These are phyloP conservation scores for Dasypolia templi DNA, from an alignment of 2,888 invertebrate genomes.

Conservation along the genomic window DNA sequence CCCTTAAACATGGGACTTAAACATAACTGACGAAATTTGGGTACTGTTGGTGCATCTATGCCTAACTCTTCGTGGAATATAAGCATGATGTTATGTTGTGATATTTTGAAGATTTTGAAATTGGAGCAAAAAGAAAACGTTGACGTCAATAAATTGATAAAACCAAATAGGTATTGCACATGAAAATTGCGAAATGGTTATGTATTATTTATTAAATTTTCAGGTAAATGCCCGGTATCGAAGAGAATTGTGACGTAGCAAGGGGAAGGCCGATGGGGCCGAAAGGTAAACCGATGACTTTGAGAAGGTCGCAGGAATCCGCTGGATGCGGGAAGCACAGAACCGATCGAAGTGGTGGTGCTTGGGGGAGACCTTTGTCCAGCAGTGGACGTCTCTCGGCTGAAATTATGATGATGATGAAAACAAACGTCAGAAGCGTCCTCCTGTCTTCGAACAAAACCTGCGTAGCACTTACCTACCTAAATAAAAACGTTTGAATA, in stretches of 20 bases:
- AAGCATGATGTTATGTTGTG: not conserved
- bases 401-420: too few relatives aligned
- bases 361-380: too few relatives aligned
- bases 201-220: not conserved
- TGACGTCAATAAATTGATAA: not conserved
- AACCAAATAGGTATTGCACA: not conserved
- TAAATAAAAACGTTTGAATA: too few relatives aligned
- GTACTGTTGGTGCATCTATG: too few relatives aligned
- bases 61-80: too few relatives aligned
- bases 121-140: not conserved
- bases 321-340: too few relatives aligned
- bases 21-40: too few relatives aligned
- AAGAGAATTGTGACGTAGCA: not conserved
- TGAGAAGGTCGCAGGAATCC: too few relatives aligned
- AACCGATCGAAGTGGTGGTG: too few relatives aligned
- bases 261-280: too few relatives aligned
- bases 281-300: too few relatives aligned
- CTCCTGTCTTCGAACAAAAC: not conserved
- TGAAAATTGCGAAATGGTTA: not conserved
- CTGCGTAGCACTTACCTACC: not conserved
- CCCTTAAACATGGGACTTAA: not conserved
- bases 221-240: not conserved
- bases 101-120: slow-evolving; percentile 22
- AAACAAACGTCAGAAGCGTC: not conserved
- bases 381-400: too few relatives aligned